Evolutionary conservation across 2,888 invertebrate genomes (phyloP), one percentile per base, ranked within the genome.

Genomic region (Chromoteleia sp.): DNA sequence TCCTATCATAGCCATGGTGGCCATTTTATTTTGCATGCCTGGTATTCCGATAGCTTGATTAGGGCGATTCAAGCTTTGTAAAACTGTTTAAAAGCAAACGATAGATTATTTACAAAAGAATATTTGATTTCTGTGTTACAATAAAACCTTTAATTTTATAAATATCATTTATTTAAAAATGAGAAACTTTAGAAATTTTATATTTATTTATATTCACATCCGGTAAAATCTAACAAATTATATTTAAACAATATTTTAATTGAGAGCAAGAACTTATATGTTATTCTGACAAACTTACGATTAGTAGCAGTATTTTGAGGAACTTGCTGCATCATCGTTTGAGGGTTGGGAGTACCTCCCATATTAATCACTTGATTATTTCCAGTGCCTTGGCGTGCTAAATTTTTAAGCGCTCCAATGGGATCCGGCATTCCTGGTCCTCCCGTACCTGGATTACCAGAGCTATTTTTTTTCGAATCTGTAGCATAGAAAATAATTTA

Each of bases 401-500:
- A 93, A 87, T 95, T 97, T 91, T 97, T 97, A 33, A 98, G 91
- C 0, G 98, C 97, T 90, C 97, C 97, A 83, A 98, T 96, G 0
- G 98, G 98, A 92, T 98, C 97, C 33, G 95, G 96, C 92, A 96
- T 94, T 8, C 95, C 95, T 86, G 95, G 95, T 59, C 67, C 54
- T 19, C 29, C 59, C 12, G 59, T 5, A 29, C 14, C n/a, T 17
- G 48, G 6, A 70, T 70, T 56, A 6, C 61, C 63, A 12, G 43
- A 50, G 10, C 19, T 17, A 19, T 63, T 74, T 56, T 82, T 82
- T 17, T 82, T 82, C 0, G 65, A 59, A 43, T 81, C 79, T 81
- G 4, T 12, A 25, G 8, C n/a, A n/a, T n/a, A n/a, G n/a, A n/a
- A n/a, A n/a, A n/a, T n/a, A n/a, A n/a, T n/a, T n/a, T n/a, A n/a